Evolutionary conservation across 2,888 invertebrate species (phyloP), one percentile per base, ranked within the genome.

Genomic region (Heliconius ethilla): DNA sequence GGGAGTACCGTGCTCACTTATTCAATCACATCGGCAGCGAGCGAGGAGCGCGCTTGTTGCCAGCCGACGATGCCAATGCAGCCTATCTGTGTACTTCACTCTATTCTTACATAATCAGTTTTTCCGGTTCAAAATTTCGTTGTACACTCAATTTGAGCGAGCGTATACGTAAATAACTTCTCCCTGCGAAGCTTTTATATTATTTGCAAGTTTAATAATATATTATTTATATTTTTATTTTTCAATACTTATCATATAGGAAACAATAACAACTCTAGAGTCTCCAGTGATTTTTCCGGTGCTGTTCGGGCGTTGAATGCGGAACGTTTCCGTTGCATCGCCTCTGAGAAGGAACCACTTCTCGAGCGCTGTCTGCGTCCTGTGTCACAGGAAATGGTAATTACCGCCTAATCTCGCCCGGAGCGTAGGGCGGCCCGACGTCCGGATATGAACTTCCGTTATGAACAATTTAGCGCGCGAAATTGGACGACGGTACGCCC

Each of bases 381-480:
- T 91, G 90, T 91, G 91, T 88, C 87, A 89, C 90, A 87, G 95
- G 95, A 95, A 94, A 94, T 94, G 91, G 94, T 95, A 95, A 95
- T 95, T 95, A 95, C 95, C 94, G 94, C 91, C 94, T 95, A 95
- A 95, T 95, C 95, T 95, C 92, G 92, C 92, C 90, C 86, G 91
- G 87, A 94, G 94, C 94, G 93, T 88, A 89, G 91, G 89, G 89
- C 91, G 91, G 91, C 92, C 88, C 91, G 92, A 86, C 92, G 92
- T 92, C 96, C 97, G 97, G 97, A 97, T 97, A 97, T 97, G 97
- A 97, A 96, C 96, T 96, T 96, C 96, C 97, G 97, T 96, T 96
- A 96, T 96, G 96, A 96, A 97, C 96, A 96, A 96, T 97, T 97
- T 96, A 95, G 95, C 94, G 91, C 92, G 93, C 95, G 95, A 95